Evolutionary conservation across 2,888 invertebrate genomes (phyloP).

Genomic region (Drosophila gaucha): DNA sequence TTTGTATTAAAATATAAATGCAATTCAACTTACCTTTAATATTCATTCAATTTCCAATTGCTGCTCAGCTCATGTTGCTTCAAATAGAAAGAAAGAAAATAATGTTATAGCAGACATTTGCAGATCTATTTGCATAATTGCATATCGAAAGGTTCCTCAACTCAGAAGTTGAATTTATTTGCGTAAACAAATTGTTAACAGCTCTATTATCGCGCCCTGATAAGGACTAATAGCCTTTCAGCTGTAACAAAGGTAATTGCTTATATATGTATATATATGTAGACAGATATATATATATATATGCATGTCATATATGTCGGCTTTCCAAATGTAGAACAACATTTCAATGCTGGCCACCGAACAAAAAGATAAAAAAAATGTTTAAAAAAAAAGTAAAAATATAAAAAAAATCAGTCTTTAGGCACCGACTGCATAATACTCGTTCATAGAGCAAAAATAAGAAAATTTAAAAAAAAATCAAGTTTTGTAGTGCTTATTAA

Average conservation of each 20-base stretch:
- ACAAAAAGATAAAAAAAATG: conserved; percentile 34
- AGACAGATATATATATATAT: background rate
- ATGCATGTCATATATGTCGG: background rate
- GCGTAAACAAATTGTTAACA: conserved; percentile 62
- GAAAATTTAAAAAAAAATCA: background rate
- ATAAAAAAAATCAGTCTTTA: background rate
- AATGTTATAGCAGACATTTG: conserved; percentile 5
- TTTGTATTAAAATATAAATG: background rate
- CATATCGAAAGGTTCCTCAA: background rate
- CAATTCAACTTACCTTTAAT: conserved; percentile 2
- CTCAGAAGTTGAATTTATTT: background rate
- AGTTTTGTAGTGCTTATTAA: no score
- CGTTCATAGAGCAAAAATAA: background rate
- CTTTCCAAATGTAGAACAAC: conserved; percentile 29
- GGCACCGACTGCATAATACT: background rate
- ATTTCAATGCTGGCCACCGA: conserved; percentile 36
- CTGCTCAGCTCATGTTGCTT: conserved; percentile 25
- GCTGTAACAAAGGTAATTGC: conserved; percentile 13
- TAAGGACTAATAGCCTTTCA: conserved; percentile 19
- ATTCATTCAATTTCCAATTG: background rate
- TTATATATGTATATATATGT: background rate
- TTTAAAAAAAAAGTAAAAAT: conserved; percentile 1
- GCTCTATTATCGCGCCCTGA: conserved; percentile 46
- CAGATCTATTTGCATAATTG: no score
- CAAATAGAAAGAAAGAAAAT: conserved; percentile 10